Conservation (phyloP, 2,888 invertebrate genomes). For the Noctua pronuba region DNA sequence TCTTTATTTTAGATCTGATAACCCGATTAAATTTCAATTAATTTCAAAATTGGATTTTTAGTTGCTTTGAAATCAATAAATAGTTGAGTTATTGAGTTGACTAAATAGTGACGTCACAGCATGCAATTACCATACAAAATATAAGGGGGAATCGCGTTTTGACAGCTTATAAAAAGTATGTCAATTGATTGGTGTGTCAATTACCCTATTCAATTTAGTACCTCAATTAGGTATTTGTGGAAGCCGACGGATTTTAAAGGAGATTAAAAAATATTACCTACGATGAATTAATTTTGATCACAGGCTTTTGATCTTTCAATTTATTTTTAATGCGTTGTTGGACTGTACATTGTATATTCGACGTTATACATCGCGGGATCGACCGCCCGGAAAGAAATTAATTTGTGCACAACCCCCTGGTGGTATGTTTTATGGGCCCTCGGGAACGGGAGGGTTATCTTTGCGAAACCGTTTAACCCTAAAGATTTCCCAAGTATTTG, state of each 20-base stretch:
- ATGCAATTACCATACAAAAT: too few species aligned
- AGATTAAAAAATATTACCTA: conserved; percentile 30
- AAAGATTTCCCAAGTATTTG: conserved; percentile 48
- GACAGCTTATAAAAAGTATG: too few species aligned
- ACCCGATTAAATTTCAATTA: too few species aligned
- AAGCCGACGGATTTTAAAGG: conserved; percentile 26
- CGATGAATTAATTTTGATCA: conserved; percentile 24
- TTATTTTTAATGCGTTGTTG: conserved; percentile 24
- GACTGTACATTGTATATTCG: conserved; percentile 18
- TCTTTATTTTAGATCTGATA: too few species aligned
- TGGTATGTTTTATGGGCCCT: conserved; percentile 54
- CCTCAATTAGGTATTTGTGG: conserved; percentile 37
- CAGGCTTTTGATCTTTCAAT: conserved; percentile 31
- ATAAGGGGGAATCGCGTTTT: too few species aligned
- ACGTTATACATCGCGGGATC: conserved; percentile 44
- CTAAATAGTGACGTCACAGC: too few species aligned
- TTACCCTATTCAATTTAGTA: conserved; percentile 48
- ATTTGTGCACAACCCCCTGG: conserved; percentile 52
- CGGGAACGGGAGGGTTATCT: conserved; percentile 40
- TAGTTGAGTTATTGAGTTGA: too few species aligned
- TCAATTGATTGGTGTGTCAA: too few species aligned
- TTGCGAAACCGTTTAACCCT: conserved; percentile 34
- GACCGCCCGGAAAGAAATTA: conserved; percentile 59
- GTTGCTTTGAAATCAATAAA: too few species aligned
- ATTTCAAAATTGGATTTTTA: too few species aligned